Conservation (phyloP, 2,888 invertebrate species). For the Lepidochrysops patricia region DNA sequence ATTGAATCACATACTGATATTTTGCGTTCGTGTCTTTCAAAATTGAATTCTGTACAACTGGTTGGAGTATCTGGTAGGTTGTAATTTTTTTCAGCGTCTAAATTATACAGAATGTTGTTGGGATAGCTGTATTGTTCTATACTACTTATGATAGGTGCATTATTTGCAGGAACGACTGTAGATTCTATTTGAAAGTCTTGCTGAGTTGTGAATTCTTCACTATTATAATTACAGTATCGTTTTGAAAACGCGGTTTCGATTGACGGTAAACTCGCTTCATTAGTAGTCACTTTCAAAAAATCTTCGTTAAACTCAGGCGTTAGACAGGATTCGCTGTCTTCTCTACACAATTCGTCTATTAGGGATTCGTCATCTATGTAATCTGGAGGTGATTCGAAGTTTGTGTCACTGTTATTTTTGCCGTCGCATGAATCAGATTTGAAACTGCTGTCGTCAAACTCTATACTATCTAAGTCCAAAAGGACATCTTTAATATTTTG, state of each 20-base stretch:
- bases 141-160: constrained; percentile 40
- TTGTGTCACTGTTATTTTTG: constrained; percentile 32
- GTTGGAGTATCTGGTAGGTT: constrained; percentile 60
- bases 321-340: constrained; percentile 54
- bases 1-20: constrained; percentile 59
- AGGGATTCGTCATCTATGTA: constrained; percentile 66
- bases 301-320: constrained; percentile 56
- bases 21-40: constrained; percentile 52
- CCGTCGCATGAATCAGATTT: constrained; percentile 36
- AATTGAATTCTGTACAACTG: constrained; percentile 58
- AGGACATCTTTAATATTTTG: constrained; percentile 65
- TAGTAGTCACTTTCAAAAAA: constrained; percentile 39
- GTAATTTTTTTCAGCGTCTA: constrained; percentile 52
- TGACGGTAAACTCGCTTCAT: constrained; percentile 53
- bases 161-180: constrained; percentile 25
- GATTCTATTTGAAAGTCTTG: constrained; percentile 28
- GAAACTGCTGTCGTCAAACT: constrained; percentile 51
- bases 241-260: constrained; percentile 66
- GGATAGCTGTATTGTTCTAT: constrained; percentile 66
- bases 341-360: constrained; percentile 64
- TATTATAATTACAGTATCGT: constrained; percentile 46
- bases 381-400: constrained; percentile 47
- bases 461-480: constrained; percentile 58
- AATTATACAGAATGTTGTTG: constrained; percentile 58
- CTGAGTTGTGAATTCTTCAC: constrained; percentile 30